A percentile compares a stretch with the other conserved stretches of the same genome.
phyloP scores from a whole-genome alignment of 1,140 invertebrate genomes.

The Belonocnema kinseyi region DNA sequence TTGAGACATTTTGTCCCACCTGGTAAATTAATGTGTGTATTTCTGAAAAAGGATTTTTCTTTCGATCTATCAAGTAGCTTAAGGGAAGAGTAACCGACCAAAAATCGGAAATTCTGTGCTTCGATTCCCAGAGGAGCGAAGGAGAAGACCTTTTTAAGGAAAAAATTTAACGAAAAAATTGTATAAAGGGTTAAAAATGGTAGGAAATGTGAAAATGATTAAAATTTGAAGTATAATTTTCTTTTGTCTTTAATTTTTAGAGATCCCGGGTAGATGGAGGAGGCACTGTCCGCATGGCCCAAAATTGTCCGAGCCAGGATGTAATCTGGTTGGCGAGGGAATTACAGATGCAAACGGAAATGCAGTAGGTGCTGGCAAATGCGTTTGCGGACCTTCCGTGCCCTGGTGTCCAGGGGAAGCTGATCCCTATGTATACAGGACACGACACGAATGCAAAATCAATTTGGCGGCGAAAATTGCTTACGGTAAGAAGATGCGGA shows the following conservation, averaged over 20 bases:
- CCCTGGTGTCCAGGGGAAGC: constrained; percentile 70
- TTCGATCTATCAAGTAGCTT: too few species aligned
- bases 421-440: constrained; percentile 67
- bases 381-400: constrained; percentile 70
- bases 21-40: too few species aligned
- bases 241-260: constrained; percentile 50
- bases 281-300: constrained; percentile 66
- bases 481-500: constrained; percentile 61
- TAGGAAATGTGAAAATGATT: neutral
- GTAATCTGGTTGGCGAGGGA: constrained; percentile 69
- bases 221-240: neutral
- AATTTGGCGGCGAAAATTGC: constrained; percentile 71
- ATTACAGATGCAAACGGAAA: constrained; percentile 48
- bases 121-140: too few species aligned
- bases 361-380: constrained; percentile 59
- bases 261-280: constrained; percentile 70
- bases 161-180: too few species aligned
- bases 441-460: constrained; percentile 69
- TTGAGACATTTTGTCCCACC: too few species aligned
- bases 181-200: too few species aligned
- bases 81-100: too few species aligned
- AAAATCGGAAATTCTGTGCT: too few species aligned
- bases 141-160: too few species aligned
- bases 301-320: constrained; percentile 66
- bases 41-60: too few species aligned